Evolutionary conservation across 1,140 invertebrate genomes (phyloP), one percentile per base, ranked within the genome.

Genomic region (Drosophila seguyi): DNA sequence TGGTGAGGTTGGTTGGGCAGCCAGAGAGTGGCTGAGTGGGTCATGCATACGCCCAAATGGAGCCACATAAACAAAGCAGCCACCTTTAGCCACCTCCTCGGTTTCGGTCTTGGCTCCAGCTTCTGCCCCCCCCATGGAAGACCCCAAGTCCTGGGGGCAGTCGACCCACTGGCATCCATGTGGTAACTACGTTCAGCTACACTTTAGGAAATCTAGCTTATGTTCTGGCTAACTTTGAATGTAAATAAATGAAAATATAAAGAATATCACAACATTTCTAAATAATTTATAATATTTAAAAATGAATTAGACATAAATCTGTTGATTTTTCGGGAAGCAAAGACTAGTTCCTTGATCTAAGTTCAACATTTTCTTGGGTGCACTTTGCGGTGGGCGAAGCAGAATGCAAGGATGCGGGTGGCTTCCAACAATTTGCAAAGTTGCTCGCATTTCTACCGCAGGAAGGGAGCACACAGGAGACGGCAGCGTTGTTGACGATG

Each of bases 41-140:
- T 71, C 65, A 66, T 57, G 58, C 57, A 71, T 55, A 52, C 60
- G 67, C 84, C 84, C 66, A 87, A 87, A 88, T 88, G 84, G 58
- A 80, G 85, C 85, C 80, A 74, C 68, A 87, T 87, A 87, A 86
- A 86, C 84, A 88, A 88, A 87, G 80, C 79, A 66, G 67, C 83
- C 73, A 59, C 56, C 55, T 52, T 38, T 22, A n/a, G 52, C 22
- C 22, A n/a, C 44, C 36, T 27, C 47, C 20, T 58, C 16, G 38
- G 44, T 29, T 72, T 59, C 44, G 52, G 42, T 72, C 52, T 72
- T 72, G 66, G 65, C 29, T 57, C 16, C 48, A 52, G 18, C 48
- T 27, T 44, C 36, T 10, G 16, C 62, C 42, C n/a, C 2, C 34
- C 68, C 68, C 62, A 57, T 76, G 74, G 76, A 78, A 71, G 65